Evolutionary conservation across 2,888 invertebrate genomes (phyloP), one percentile per base, ranked within the genome.

Genomic region (Hipparchia sbordonii): DNA sequence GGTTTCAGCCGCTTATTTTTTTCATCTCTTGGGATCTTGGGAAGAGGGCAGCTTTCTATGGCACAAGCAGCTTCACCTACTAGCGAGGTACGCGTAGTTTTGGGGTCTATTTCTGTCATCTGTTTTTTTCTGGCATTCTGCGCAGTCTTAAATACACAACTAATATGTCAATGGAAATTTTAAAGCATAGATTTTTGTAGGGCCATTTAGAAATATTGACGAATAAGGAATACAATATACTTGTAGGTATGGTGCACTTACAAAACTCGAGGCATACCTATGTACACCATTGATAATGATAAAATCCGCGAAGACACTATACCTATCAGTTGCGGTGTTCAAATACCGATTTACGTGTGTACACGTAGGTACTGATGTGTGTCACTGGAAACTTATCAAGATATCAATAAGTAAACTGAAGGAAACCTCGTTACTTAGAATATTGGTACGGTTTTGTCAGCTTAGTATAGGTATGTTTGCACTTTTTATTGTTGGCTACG

Each of bases 351-450:
- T 80, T 80, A 79, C 72, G 73, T 74, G 72, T 77, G 71, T 77
- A 77, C 74, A 77, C 72, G 71, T 77, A 72, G 72, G 71, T 76
- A 74, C 76, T 77, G 77, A 81, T 79, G 78, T 81, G 77, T 82
- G 80, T 82, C 82, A 77, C 79, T 82, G 81, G 78, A 79, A 80
- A 83, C 81, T 87, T 87, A 88, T 85, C 87, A 79, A 72, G 71
- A 72, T 89, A 89, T 90, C 91, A 89, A 83, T 87, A 89, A 87
- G 89, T 82, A 90, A 91, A 91, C 89, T 84, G 69, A 81, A 86
- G 80, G 80, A 84, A 81, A 82, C 83, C 82, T 83, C 80, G 80
- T 86, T 87, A 86, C 86, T 89, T 86, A 85, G 83, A 87, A 87
- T 85, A 82, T 83, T 81, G 81, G 71, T 76, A 75, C 73, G 74